Evolutionary conservation across 2,888 invertebrate species (phyloP), one percentile per base, ranked within the genome.

Genomic region (Gymnocheta viridis): DNA sequence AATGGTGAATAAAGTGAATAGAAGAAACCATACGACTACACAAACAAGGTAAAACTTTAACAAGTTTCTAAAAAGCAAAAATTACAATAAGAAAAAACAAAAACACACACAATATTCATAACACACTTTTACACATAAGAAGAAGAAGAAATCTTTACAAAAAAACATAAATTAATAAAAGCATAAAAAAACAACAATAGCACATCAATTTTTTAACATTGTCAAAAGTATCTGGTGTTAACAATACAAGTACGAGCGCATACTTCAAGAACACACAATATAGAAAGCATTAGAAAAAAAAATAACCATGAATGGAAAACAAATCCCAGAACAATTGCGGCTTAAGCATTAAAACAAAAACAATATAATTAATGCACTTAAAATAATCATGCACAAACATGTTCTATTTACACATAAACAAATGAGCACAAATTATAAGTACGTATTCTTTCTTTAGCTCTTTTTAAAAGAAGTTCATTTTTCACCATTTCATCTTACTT

Each of bases 1-100:
- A 38, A 24, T 70, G 74, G 38, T 51, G 64, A 60, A 44, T 60
- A 76, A 76, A 79, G 76, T 84, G 84, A 62, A 81, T 81, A 78
- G 64, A 77, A 78, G 84, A 84, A 84, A 84, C 84, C 84, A 69
- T 84, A 84, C 67, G 81, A 84, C 70, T 38, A 62, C 62, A 62
- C 54, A 22, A 66, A 78, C 80, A 84, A 80, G 77, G 47, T 77
- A 78, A 81, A 64, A 77, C 60, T 66, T 79, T 78, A 81, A 81
- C 79, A 83, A 83, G 79, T 83, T 82, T 74, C 1, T 24, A 35
- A 38, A 66, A 51, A 67, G 54, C 29, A 62, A 56, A 44, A 56
- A 38, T 7, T 6, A 58, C 41, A 62, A 62, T 35, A 17, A 19
- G 69, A 77, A 66, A 49, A 70, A 27, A 24, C 60, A 76, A 35